Evolutionary conservation across 2,113 vertebrate species (phyloP).

Genomic region (Vireo altiloquus): DNA sequence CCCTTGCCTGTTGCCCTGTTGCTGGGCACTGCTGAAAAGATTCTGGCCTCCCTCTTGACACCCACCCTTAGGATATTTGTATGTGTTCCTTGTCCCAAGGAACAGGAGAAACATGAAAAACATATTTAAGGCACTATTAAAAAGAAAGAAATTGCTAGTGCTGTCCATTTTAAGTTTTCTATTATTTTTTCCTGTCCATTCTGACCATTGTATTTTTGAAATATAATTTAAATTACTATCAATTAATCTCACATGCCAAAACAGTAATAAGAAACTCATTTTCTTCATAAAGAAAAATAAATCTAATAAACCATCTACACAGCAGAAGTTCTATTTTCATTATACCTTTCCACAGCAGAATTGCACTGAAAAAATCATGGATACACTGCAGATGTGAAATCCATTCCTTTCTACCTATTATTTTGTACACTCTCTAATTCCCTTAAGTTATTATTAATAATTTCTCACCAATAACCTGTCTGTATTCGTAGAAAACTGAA

Average conservation of each 20-base stretch:
- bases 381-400: neutral
- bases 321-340: conserved; percentile 20
- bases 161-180: neutral
- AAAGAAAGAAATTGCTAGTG: neutral
- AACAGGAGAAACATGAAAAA: neutral
- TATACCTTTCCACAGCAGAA: conserved; percentile 11
- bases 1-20: accelerated
- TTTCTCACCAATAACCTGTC: conserved; percentile 30
- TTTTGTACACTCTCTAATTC: conserved; percentile 5
- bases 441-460: conserved; percentile 37
- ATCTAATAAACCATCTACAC: conserved; percentile 10
- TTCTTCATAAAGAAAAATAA: conserved; percentile 31
- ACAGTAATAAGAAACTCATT: conserved; percentile 21
- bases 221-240: neutral
- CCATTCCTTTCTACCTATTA: neutral
- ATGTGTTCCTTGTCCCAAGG: neutral
- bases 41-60: neutral
- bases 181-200: neutral
- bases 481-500: neutral
- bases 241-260: conserved; percentile 1
- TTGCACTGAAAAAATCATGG: conserved; percentile 40
- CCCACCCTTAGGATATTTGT: neutral
- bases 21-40: neutral
- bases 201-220: neutral
- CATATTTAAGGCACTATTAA: neutral